Conservation (phyloP, 2,113 vertebrate species). For the Xiphorhynchus elegans region DNA sequence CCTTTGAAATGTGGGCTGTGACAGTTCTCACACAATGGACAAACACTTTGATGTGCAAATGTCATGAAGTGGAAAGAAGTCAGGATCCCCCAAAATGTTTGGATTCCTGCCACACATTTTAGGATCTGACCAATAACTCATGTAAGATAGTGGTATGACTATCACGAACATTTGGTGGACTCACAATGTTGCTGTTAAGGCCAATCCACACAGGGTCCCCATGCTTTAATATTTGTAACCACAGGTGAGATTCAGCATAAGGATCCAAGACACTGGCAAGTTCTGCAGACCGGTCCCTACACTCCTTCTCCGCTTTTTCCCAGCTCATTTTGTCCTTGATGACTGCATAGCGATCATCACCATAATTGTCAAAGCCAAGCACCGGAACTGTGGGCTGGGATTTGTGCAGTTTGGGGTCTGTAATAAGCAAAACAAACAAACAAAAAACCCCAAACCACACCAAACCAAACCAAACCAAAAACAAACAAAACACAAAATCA, state of each 20-base stretch:
- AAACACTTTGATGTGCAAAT: neutral
- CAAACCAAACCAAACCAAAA: no score
- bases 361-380: conserved; percentile 71
- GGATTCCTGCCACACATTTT: neutral
- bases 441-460: no score
- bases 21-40: neutral
- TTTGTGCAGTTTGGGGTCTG: conserved; percentile 77
- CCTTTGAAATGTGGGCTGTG: neutral
- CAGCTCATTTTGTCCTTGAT: conserved; percentile 83
- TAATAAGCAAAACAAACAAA: neutral
- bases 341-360: conserved; percentile 81
- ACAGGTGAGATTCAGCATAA: conserved; percentile 73
- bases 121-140: neutral
- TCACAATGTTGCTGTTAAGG: conserved; percentile 84
- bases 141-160: neutral
- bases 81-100: neutral
- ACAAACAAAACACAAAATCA: neutral
- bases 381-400: conserved; percentile 45
- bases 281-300: conserved; percentile 83
- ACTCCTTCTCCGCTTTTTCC: conserved; percentile 86
- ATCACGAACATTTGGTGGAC: neutral
- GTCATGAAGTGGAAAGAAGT: neutral
- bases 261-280: conserved; percentile 81
- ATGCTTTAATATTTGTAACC: conserved; percentile 68
- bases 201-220: conserved; percentile 86